Evolutionary conservation across 2,888 invertebrate species (phyloP).

Genomic region (Agrotis ipsilon): DNA sequence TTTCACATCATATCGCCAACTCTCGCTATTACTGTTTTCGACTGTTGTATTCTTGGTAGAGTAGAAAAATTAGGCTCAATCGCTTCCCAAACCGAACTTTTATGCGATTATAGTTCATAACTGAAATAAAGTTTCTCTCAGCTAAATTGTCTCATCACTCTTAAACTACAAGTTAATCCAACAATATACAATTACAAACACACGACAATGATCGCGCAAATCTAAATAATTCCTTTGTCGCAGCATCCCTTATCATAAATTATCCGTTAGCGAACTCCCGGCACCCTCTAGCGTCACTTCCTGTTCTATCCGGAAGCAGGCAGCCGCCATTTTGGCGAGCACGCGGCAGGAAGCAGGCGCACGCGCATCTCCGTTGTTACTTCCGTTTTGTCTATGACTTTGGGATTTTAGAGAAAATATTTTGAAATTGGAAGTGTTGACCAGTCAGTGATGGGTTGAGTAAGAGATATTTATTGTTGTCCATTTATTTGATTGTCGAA

Average conservation of each 20-base stretch:
- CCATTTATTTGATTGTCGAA: background rate
- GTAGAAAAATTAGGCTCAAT: no score
- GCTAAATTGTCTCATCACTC: constrained; percentile 20
- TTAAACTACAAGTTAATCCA: constrained; percentile 14
- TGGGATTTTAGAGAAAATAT: constrained; percentile 85
- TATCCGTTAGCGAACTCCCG: constrained; percentile 75
- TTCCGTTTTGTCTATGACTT: constrained; percentile 82
- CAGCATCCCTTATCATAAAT: constrained; percentile 87
- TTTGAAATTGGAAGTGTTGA: constrained; percentile 65
- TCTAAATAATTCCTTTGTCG: constrained; percentile 71
- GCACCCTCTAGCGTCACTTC: constrained; percentile 83
- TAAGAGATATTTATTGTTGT: constrained; percentile 64
- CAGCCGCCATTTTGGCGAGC: constrained; percentile 90
- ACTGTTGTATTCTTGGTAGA: no score
- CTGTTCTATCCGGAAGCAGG: constrained; percentile 81
- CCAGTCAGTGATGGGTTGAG: constrained; percentile 47
- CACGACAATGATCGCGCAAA: constrained; percentile 79
- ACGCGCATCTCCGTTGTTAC: constrained; percentile 87
- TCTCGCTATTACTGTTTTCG: no score
- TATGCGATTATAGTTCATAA: no score
- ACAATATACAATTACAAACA: constrained; percentile 26
- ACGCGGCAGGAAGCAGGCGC: constrained; percentile 89
- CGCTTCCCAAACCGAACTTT: no score
- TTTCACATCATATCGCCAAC: no score
- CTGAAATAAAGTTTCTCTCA: background rate